Percentiles rank a stretch among this genome's conserved stretches.
These are phyloP conservation scores for Cliona cf. orientalis DNA, from an alignment of 37 sponge, comb jelly and placozoan genomes.

Conservation along the genomic window DNA sequence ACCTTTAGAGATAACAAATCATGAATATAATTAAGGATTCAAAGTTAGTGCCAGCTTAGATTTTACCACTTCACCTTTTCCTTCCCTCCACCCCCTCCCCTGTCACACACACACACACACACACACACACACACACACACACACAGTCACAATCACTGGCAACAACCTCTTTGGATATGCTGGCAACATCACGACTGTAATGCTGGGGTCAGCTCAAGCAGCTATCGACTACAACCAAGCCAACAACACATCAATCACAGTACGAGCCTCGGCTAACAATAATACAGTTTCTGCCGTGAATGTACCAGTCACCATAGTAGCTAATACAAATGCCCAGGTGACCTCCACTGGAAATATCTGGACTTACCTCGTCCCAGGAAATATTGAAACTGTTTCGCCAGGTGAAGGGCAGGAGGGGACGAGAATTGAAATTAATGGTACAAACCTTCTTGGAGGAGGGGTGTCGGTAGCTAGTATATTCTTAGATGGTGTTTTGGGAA, in stretches of 20 bases:
- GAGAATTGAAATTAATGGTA: conserved; percentile 44
- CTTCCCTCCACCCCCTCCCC: too few species aligned
- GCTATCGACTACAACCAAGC: conserved; percentile 34
- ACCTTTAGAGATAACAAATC: too few species aligned
- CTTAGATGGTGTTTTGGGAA: conserved; percentile 65
- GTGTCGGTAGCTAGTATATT: conserved; percentile 8
- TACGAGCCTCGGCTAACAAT: conserved; percentile 21
- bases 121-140: conserved; percentile 1
- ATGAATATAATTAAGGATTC: too few species aligned
- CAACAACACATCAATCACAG: conserved; percentile 12
- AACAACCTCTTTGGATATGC: conserved; percentile 68
- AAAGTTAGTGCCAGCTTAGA: too few species aligned
- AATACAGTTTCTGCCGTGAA: neutral
- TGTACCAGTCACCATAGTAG: conserved; percentile 3
- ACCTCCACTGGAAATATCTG: conserved; percentile 32
- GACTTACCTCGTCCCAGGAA: conserved; percentile 61
- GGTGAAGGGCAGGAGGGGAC: conserved; percentile 67
- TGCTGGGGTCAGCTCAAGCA: conserved; percentile 37
- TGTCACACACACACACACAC: too few species aligned
- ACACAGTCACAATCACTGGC: conserved; percentile 67
- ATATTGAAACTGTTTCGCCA: conserved; percentile 30
- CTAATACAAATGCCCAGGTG: conserved; percentile 41
- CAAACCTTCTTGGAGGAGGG: conserved; percentile 72
- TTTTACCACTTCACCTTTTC: too few species aligned
- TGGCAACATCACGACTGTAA: conserved; percentile 37